Percentiles rank a stretch among this genome's conserved stretches.
Conservation (phyloP, 2,888 invertebrate species). For the Dorcus hopei region DNA sequence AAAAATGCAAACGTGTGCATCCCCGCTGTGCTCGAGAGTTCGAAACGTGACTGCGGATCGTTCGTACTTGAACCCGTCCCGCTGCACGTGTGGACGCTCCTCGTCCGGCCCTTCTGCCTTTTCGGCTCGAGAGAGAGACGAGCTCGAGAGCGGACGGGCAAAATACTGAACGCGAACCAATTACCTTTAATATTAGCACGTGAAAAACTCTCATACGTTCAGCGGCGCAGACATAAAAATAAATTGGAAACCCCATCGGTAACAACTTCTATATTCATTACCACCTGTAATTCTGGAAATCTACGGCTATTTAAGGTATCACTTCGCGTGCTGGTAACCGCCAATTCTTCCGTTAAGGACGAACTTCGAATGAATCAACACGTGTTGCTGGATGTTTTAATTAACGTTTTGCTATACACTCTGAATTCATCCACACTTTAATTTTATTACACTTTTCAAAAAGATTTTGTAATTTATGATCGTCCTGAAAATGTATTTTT, state of each 20-base stretch:
- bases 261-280: slow-evolving; percentile 14
- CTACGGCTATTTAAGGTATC: background rate
- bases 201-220: slow-evolving; percentile 21
- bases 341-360: too few species aligned
- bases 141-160: slow-evolving; percentile 5
- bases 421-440: too few species aligned
- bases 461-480: too few species aligned
- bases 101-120: too few species aligned
- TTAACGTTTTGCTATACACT: too few species aligned
- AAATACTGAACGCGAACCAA: slow-evolving; percentile 20
- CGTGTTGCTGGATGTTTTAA: too few species aligned
- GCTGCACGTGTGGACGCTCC: slow-evolving; percentile 10
- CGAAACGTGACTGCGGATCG: slow-evolving; percentile 30
- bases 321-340: background rate
- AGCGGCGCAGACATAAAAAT: slow-evolving; percentile 17
- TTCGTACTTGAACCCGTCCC: slow-evolving; percentile 4
- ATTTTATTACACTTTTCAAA: too few species aligned
- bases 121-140: slow-evolving; percentile 3
- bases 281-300: background rate
- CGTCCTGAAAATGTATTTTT: too few species aligned
- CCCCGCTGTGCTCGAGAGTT: slow-evolving; percentile 26
- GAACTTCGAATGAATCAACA: too few species aligned
- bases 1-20: slow-evolving; percentile 25
- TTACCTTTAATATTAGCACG: slow-evolving; percentile 26
- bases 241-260: slow-evolving; percentile 16